Base-by-base conservation (phyloP, 2,113 vertebrate species). In the Notarius quadriscutis region DNA sequence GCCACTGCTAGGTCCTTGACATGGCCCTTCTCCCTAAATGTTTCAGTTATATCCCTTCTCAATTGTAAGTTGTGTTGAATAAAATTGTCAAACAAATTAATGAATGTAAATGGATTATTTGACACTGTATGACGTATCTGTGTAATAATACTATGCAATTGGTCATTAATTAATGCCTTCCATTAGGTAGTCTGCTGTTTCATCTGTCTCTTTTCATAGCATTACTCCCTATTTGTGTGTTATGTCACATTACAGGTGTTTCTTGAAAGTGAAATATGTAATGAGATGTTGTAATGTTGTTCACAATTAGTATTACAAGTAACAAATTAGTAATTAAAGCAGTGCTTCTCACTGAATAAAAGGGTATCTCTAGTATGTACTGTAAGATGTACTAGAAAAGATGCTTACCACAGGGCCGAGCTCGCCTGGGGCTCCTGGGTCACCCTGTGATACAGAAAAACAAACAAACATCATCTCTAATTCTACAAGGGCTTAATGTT, bases 391-490 rank as follows among this genome's bases (percentile, higher is more conserved):
- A 41, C 25, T 34, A 10, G 10, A 67, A 1, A 67, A 25, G 12
- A 9, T 88, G 91, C 97, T 96, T 95, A 97, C 98, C 94, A 92
- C 85, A 62, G 95, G 62, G 89, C 98, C 97, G 81, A 94, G 91
- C 72, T 99, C 97, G 91, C 98, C 98, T 87, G 95, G 94, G 87
- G 94, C 95, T 86, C 98, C 98, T 87, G 96, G 94, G 87, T 99
- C 97, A 72, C 98, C 98, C 98, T 99, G 88, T 34, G 77, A 58
- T 8, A 85, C 92, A 91, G 41, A 89, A 0, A 89, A 67, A 91
- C 41, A 81, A 69, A 20, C 7, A 77, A 20, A 30, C 58, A 82
- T 10, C 14, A 65, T 57, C 30, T 83, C 10, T 41, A 75, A 60
- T 72, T 81, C 10, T 51, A 30, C 34, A 71, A 58, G n/a, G 10